Base-by-base conservation (phyloP, 1,140 invertebrate genomes). In the Mylabris phalerata region DNA sequence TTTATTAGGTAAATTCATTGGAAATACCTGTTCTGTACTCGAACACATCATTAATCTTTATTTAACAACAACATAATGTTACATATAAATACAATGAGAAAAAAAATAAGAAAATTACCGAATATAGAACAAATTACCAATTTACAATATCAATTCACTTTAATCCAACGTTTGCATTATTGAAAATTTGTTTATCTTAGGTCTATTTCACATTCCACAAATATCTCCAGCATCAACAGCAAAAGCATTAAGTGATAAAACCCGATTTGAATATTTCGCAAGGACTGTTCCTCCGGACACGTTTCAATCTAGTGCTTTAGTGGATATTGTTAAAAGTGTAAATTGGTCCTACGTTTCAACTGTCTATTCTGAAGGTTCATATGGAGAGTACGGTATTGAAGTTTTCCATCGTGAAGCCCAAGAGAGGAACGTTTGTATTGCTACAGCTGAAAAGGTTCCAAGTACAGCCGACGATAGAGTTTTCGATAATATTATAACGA, bases 281-380 rank as follows among this genome's bases (percentile, higher is more conserved):
- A 71, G 89, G 11, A 89, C 90, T 2, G 89, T 92, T 3, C 88
- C 89, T 1, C 88, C 88, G 2, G 89, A 92, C 69, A 83, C 80
- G 2, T 88, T 86, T 69, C 90, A 92, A 72, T 89, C 89, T 1
- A 81, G 83, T 64, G 88, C 86, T 0, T 75, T 92, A 63, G 80
- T 87, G 9, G 86, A 90, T 66, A 79, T 92, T 40, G 82, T 92
- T 2, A 80, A 82, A 62, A 79, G 82, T 59, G 83, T 86, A 62
- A 89, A 90, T 67, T 92, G 90, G 90, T 90, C 87, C 0, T 92
- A 91, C 67, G 84, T 92, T 0, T 89, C 87, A 0, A 87, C 87
- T 0, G 82, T 92, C 2, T 84, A 89, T 68, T 87, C 87, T 0
- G 87, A 90, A 67, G 89, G 88, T 73, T 81, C 80, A 40, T 83